Base-by-base conservation (phyloP, 35 echinoderm and acorn worm species). In the Eucidaris tribuloides region DNA sequence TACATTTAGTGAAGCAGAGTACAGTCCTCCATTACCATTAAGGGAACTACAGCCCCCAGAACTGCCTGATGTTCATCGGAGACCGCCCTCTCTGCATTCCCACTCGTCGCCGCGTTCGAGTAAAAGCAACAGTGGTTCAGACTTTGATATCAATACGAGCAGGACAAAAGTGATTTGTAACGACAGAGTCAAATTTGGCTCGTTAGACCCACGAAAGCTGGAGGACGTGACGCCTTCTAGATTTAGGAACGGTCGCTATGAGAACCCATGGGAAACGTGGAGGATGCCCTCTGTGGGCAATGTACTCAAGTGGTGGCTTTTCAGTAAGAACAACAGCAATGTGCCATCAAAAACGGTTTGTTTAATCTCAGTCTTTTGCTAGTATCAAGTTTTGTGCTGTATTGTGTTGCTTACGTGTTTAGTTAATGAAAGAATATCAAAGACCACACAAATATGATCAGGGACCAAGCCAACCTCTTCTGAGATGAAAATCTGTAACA, bases 221-320 rank as follows among this genome's bases (percentile, higher is more conserved):
- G 85, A 88, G 59, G 85, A 88, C 32, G 85, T 88, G 57, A 88
- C 85, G 5, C 76, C 42, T 22, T 88, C 85, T 0, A 80, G 49
- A 46, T 66, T 81, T 33, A 58, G 56, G 43, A 79, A 88, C 68
- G 88, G 88, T 3, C 31, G 88, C 17, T 90, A 76, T 49, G 88
- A 77, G 37, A 90, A 90, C 32, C 88, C 88, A 24, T 90, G 88
- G 88, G 80, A 83, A 7, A 84, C 65, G 4, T 90, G 80, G 80
- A 71, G 34, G 46, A 74, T 71, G 31, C 79, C 88, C 17, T n/a
- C 65, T 28, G 4, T 78, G 6, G 79, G 80, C 38, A 83, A 35
- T 77, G 37, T 39, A 17, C 32, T 84, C 20, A 84, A 74, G 25
- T 90, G 65, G 80, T 42, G 29, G n/a, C 29, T 78, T 36, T 84